These are phyloP conservation scores for Gerris lacustris DNA, from an alignment of 2,888 invertebrate genomes.

Conservation along the genomic window DNA sequence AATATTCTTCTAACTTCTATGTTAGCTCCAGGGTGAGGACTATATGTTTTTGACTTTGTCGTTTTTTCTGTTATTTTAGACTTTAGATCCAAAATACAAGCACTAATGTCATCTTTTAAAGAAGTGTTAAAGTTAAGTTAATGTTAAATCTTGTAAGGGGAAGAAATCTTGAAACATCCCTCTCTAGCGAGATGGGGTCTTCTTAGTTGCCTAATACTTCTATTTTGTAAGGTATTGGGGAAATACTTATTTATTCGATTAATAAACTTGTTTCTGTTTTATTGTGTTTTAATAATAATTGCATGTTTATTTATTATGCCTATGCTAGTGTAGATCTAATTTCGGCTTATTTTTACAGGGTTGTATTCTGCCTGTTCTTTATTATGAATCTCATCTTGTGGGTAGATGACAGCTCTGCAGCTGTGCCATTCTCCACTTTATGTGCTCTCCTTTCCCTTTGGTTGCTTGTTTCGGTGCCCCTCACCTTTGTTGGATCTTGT, in stretches of 20 bases:
- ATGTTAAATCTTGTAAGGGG: neutral
- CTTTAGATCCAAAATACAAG: neutral
- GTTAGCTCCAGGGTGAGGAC: conserved; percentile 80
- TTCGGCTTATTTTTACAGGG: conserved; percentile 42
- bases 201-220: no score
- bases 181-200: no score
- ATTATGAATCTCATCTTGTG: conserved; percentile 91
- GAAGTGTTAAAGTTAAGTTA: neutral
- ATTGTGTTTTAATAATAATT: no score
- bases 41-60: conserved; percentile 29
- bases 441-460: conserved; percentile 87
- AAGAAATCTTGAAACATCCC: no score
- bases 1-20: conserved; percentile 93
- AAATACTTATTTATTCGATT: no score
- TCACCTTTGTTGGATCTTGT: conserved; percentile 95
- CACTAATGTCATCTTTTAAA: neutral
- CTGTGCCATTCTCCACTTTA: conserved; percentile 92
- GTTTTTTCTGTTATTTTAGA: neutral
- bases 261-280: no score
- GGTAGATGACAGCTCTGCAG: conserved; percentile 90
- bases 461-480: conserved; percentile 96
- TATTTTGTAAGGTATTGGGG: no score
- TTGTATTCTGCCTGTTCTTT: conserved; percentile 95
- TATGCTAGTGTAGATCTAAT: no score
- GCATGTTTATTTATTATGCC: no score